phyloP scores from a whole-genome alignment of 2,888 invertebrate genomes.

The Saturnia pavonia region DNA sequence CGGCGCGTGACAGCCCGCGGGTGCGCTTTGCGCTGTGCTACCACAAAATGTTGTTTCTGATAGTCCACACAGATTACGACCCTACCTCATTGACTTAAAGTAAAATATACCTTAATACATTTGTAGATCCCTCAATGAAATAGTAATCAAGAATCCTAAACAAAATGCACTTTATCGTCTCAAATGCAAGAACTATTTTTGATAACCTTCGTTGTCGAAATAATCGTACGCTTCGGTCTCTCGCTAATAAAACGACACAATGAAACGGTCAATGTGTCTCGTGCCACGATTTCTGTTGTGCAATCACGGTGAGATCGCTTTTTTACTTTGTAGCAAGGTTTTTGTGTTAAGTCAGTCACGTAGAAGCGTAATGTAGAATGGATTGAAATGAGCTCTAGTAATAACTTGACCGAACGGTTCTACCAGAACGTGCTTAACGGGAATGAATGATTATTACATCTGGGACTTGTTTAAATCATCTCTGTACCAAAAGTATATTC shows the following conservation, averaged over 20 bases:
- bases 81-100: constrained; percentile 23
- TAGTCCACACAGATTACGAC: constrained; percentile 28
- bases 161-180: constrained; percentile 31
- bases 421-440: not conserved
- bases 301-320: constrained; percentile 47
- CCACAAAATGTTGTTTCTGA: constrained; percentile 33
- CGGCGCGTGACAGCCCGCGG: constrained; percentile 77
- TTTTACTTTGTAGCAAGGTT: constrained; percentile 44
- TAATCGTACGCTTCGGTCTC: constrained; percentile 52
- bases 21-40: constrained; percentile 65
- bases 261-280: constrained; percentile 73
- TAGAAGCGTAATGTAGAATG: constrained; percentile 42
- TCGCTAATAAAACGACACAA: constrained; percentile 65
- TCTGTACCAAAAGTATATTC: not conserved
- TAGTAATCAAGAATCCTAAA: not conserved
- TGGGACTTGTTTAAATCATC: not conserved
- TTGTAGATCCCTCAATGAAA: not conserved
- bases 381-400: constrained; percentile 30
- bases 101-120: not conserved
- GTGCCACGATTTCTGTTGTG: constrained; percentile 70
- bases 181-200: constrained; percentile 46
- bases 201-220: constrained; percentile 42
- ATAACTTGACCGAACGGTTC: constrained; percentile 5
- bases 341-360: constrained; percentile 50
- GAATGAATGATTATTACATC: not conserved